Evolutionary conservation across 2,888 invertebrate species (phyloP), one percentile per base, ranked within the genome.

Genomic region (Drosophila nr. fundita): DNA sequence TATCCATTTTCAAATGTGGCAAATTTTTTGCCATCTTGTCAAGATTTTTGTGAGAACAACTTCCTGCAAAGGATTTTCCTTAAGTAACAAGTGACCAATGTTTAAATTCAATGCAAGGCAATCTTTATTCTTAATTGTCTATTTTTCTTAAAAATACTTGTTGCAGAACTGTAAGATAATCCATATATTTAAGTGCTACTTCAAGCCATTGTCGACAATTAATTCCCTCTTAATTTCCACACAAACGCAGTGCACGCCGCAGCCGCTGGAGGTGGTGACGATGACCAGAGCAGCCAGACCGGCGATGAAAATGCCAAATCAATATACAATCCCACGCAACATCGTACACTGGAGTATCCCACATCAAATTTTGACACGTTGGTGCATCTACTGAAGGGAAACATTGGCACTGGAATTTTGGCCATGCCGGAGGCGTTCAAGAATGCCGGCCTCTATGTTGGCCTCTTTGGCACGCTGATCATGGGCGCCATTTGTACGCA

Each of bases 371-470:
- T 96, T 83, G 96, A 96, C 90, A 96, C 97, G 2, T 94, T 96
- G 92, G 95, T 96, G 80, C 96, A 96, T 91, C 93, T 96, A 74
- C 93, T 96, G 42, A 96, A 96, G 92, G 96, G 96, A 32, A 96
- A 96, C 85, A 95, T 95, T 76, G 99, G 99, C 10, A 99, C 99
- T 0, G 99, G 99, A 6, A 98, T 99, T 82, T 94, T 99, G 80
- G 99, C 99, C 10, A 98, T 99, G 97, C 99, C 99, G 6, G 96
- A 98, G 93, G 98, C 98, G 21, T 97, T 98, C 91, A 96, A 96
- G 92, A 97, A 98, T 94, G 96, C 98, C 65, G 99, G 99, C 15
- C 94, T 98, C 67, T 95, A 96, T 90, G 95, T 98, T 72, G 98
- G 98, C 91, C 95, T 97, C 30, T 94, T 96, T 85, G 97, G 97